A percentile compares a stretch with the other conserved stretches of the same genome.
phyloP scores from a whole-genome alignment of 1,140 invertebrate genomes.

The Piezodorus guildinii region DNA sequence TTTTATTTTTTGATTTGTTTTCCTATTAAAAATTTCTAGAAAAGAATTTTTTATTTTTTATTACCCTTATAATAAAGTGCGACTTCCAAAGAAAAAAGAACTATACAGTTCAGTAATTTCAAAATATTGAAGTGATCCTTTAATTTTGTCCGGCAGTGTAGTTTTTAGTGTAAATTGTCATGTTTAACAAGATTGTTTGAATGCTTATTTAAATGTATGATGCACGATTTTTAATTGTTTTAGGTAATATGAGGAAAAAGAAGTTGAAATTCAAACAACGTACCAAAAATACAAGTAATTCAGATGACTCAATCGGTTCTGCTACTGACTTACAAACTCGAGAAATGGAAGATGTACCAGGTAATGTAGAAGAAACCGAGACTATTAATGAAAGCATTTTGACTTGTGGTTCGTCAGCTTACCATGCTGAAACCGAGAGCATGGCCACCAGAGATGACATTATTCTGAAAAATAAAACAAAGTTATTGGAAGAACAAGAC shows the following conservation, averaged over 20 bases:
- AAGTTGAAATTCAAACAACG: slow-evolving; percentile 21
- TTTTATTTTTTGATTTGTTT: too few relatives aligned
- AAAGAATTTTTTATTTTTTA: too few relatives aligned
- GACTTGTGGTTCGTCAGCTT: slow-evolving; percentile 54
- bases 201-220: too few relatives aligned
- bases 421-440: slow-evolving; percentile 59
- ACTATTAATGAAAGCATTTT: slow-evolving; percentile 53
- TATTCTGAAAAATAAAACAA: slow-evolving; percentile 25
- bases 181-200: too few relatives aligned
- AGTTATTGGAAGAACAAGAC: slow-evolving; percentile 35
- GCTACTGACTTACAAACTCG: slow-evolving; percentile 55
- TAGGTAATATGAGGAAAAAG: neutral
- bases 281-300: slow-evolving; percentile 34
- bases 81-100: too few relatives aligned
- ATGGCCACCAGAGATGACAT: slow-evolving; percentile 30
- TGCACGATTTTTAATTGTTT: neutral
- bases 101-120: too few relatives aligned
- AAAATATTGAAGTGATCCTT: too few relatives aligned
- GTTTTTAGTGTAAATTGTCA: too few relatives aligned
- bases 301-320: slow-evolving; percentile 61
- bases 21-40: too few relatives aligned
- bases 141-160: too few relatives aligned
- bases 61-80: too few relatives aligned
- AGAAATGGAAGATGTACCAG: slow-evolving; percentile 43
- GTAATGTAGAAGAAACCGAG: slow-evolving; percentile 37